Base-by-base conservation (phyloP, 35 echinoderm and acorn worm genomes). In the Ophioderma brevispina region DNA sequence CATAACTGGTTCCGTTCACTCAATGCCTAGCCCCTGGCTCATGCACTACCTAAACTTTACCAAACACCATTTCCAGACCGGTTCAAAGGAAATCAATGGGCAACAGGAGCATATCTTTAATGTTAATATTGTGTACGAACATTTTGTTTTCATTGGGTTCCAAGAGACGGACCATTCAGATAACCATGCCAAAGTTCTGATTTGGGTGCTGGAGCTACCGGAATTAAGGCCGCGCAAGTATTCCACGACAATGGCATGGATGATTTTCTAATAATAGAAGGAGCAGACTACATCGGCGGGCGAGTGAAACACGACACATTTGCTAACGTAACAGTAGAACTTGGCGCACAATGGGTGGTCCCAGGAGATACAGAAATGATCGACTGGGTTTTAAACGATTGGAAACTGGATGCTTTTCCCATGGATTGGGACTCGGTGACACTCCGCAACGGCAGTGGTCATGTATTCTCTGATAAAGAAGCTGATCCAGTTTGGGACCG, bases 181-280 rank as follows among this genome's bases (percentile, higher is more conserved):
- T 39, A 75, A 89, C 31, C 38, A 78, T 32, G 87, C 81, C 1
- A 76, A 70, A 35, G 89, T 91, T 39, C 23, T 91, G 36, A 85
- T 91, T 36, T 91, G 11, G 89, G 89, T 11, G 80, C 80, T 35
- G 89, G 89, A 28, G 89, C 89, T 8, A 33, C 81, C 0, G 89
- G 89, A 13, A n/a, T 91, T 1, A 32, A 82, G 25, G 89, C 89
- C 31, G 81, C 89, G 5, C 31, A 76, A 52, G 78, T 39, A 25
- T 43, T 91, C 0, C 50, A 76, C 25, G 81, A 91, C 30, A 32
- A 84, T 21, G 82, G 76, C 30, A 79, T 92, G 40, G 40, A 76
- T 79, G 90, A 92, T 37, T 92, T 92, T 64, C 35, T 92, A 21
- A 80, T 92, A 28, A 85, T 92, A 31, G 90, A 92, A 86, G 90